These are phyloP conservation scores for Microctonus aethiopoides DNA, from an alignment of 2,888 invertebrate genomes.

Conservation along the genomic window DNA sequence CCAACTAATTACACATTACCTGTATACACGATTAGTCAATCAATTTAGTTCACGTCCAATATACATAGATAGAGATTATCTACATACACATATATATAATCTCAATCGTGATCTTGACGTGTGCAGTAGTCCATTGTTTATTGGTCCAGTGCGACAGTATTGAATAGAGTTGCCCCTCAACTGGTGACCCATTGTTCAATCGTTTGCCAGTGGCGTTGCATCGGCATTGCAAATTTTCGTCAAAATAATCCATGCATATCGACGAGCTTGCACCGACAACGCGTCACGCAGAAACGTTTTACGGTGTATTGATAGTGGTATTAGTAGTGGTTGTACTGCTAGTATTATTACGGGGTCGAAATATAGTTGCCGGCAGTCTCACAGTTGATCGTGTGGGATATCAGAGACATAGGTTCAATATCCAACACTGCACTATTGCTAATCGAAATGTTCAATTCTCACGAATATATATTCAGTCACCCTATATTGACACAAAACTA, in stretches of 20 bases:
- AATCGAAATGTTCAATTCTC: conserved; percentile 37
- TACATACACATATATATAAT: background rate
- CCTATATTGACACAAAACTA: conserved; percentile 22
- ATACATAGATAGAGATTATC: background rate
- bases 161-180: conserved; percentile 16
- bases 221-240: conserved; percentile 29
- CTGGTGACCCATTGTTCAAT: conserved; percentile 20
- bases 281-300: conserved; percentile 17
- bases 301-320: conserved; percentile 12
- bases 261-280: conserved; percentile 23
- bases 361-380: conserved; percentile 15
- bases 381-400: conserved; percentile 19
- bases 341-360: background rate
- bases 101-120: conserved; percentile 5
- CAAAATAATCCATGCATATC: conserved; percentile 31
- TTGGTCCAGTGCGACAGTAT: conserved; percentile 11
- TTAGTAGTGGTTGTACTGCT: background rate
- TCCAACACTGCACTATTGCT: conserved; percentile 8
- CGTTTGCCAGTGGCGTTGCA: conserved; percentile 7
- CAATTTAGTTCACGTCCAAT: background rate
- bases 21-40: background rate
- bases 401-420: conserved; percentile 31
- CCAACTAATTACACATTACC: background rate
- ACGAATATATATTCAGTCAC: conserved; percentile 35
- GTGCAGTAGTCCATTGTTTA: conserved; percentile 17